Conservation (phyloP, 2,888 invertebrate genomes). For the Pogonocherus hispidulus region DNA sequence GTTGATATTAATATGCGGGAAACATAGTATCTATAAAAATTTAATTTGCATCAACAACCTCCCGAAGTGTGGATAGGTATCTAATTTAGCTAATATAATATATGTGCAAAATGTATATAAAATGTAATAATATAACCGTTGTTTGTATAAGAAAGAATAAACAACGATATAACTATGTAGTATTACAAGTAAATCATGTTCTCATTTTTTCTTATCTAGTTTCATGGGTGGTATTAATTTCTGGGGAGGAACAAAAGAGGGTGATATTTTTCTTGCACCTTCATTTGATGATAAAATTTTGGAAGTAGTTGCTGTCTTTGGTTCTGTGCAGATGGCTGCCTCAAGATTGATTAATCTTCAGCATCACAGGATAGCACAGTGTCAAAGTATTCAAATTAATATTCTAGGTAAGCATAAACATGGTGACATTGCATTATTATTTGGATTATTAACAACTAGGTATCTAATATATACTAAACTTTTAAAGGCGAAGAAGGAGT, state of each 20-base stretch:
- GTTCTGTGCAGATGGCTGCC: slow-evolving; percentile 97
- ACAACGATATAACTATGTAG: too few species aligned
- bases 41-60: too few species aligned
- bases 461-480: background rate
- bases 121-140: too few species aligned
- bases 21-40: too few species aligned
- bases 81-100: too few species aligned
- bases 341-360: slow-evolving; percentile 95
- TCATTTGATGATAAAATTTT: slow-evolving; percentile 96
- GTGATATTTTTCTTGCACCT: slow-evolving; percentile 92
- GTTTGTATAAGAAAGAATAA: too few species aligned
- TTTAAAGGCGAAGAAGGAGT: slow-evolving; percentile 84
- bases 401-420: slow-evolving; percentile 78
- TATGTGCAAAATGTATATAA: too few species aligned
- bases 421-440: too few species aligned
- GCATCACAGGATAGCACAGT: slow-evolving; percentile 97
- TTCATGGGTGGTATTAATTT: slow-evolving; percentile 99
- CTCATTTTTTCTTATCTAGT: too few species aligned
- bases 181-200: too few species aligned
- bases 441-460: background rate
- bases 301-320: slow-evolving; percentile 98
- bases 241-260: slow-evolving; percentile 95
- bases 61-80: too few species aligned
- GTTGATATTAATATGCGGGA: too few species aligned
- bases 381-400: slow-evolving; percentile 95